phyloP scores from a whole-genome alignment of 2,797 vertebrate genomes.

The Channallabes apus region DNA sequence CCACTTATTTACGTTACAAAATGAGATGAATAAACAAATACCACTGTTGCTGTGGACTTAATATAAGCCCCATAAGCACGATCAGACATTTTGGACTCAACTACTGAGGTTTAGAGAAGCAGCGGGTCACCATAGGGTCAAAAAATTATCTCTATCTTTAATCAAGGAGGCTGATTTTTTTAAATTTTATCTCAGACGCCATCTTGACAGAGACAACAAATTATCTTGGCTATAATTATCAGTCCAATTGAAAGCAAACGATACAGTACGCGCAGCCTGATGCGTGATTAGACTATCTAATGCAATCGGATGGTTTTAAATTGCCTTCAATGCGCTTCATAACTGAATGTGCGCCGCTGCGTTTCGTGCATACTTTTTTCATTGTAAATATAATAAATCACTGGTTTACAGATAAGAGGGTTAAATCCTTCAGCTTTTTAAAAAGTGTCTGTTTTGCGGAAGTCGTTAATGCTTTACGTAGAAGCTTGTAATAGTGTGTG shows the following conservation, averaged over 20 bases:
- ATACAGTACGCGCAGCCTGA: conserved; percentile 36
- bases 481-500: neutral
- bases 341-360: neutral
- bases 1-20: conserved; percentile 9
- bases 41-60: neutral
- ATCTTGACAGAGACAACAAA: conserved; percentile 67
- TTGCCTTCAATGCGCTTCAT: conserved; percentile 13
- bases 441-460: neutral
- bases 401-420: neutral
- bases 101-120: conserved; percentile 43
- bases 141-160: conserved; percentile 60
- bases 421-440: neutral
- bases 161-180: conserved; percentile 55
- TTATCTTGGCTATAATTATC: conserved; percentile 63
- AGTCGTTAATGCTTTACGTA: neutral
- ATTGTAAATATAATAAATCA: neutral
- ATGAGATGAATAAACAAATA: conserved; percentile 6
- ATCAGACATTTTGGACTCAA: conserved; percentile 20
- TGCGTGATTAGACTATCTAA: conserved; percentile 37
- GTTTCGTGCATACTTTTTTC: conserved; percentile 18
- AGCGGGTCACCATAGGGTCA: conserved; percentile 61
- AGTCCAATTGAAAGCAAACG: conserved; percentile 50
- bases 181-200: conserved; percentile 63
- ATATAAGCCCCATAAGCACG: neutral
- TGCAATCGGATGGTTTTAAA: conserved; percentile 31